These are phyloP conservation scores for Peucedramus taeniatus DNA, from an alignment of 2,113 vertebrate genomes.

Conservation along the genomic window DNA sequence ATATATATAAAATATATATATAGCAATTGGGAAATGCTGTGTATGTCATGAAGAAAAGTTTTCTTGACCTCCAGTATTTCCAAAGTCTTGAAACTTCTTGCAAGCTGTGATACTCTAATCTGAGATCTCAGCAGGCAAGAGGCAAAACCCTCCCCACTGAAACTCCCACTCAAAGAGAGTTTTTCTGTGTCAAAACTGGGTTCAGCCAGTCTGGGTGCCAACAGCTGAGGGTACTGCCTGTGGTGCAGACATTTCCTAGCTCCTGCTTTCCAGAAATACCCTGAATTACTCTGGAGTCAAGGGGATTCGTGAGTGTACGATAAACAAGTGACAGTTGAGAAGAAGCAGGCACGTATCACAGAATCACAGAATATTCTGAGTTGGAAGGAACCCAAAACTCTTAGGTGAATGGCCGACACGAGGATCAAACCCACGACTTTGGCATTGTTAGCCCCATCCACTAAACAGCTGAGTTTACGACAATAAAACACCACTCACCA, in stretches of 20 bases:
- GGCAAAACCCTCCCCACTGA: background rate
- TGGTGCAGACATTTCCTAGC: background rate
- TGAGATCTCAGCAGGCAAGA: background rate
- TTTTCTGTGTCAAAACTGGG: background rate
- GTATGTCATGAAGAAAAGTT: background rate
- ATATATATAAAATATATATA: too few relatives aligned
- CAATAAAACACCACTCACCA: background rate
- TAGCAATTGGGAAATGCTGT: background rate
- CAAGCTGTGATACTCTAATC: background rate
- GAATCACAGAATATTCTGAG: background rate
- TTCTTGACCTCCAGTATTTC: background rate
- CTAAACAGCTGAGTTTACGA: fast-evolving
- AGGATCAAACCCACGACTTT: background rate
- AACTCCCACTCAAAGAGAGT: background rate
- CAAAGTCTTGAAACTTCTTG: background rate
- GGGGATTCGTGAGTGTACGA: background rate
- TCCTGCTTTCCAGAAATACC: background rate
- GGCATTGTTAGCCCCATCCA: background rate
- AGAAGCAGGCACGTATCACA: background rate
- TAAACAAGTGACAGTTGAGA: background rate
- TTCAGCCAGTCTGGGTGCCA: background rate
- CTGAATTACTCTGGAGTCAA: background rate
- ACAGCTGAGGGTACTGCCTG: background rate
- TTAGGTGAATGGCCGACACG: too few relatives aligned
- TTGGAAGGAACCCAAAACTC: background rate